Evolutionary conservation across 2,797 vertebrate species (phyloP).

Genomic region (Enteromius viviparus): DNA sequence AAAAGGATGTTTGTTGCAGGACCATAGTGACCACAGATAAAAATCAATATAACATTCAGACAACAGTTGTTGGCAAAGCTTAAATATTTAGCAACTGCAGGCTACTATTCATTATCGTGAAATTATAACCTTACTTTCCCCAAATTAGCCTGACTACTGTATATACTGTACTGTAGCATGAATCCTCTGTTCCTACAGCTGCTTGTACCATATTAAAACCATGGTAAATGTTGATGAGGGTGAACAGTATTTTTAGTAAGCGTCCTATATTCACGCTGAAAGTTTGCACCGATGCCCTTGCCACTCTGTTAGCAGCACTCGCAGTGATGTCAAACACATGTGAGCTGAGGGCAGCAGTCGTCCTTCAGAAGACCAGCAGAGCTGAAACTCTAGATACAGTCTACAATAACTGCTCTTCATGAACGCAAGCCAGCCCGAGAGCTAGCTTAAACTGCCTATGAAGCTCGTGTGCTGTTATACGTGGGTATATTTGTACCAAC

Average conservation of each 20-base stretch:
- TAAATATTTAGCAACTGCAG: too few species aligned
- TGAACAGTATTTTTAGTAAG: neutral
- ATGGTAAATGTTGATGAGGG: neutral
- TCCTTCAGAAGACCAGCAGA: conserved; percentile 9
- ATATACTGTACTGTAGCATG: neutral
- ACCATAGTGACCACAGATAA: neutral
- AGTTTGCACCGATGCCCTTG: neutral
- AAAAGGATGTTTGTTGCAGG: neutral
- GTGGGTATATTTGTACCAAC: neutral
- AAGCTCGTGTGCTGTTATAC: neutral
- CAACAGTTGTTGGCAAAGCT: too few species aligned
- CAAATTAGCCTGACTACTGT: neutral
- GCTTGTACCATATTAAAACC: neutral
- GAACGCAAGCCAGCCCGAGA: neutral
- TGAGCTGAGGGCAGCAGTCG: conserved; percentile 9
- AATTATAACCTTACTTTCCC: neutral
- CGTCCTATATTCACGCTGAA: too few species aligned
- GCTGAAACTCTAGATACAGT: neutral
- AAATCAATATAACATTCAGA: neutral
- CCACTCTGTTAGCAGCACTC: neutral
- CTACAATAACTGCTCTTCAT: conserved; percentile 2
- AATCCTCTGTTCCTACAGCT: neutral
- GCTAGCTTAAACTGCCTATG: neutral
- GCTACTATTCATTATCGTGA: too few species aligned
- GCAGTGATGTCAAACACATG: neutral